Evolutionary conservation across 2,797 vertebrate species (phyloP), one percentile per base, ranked within the genome.

Genomic region (Crenuchus spilurus): DNA sequence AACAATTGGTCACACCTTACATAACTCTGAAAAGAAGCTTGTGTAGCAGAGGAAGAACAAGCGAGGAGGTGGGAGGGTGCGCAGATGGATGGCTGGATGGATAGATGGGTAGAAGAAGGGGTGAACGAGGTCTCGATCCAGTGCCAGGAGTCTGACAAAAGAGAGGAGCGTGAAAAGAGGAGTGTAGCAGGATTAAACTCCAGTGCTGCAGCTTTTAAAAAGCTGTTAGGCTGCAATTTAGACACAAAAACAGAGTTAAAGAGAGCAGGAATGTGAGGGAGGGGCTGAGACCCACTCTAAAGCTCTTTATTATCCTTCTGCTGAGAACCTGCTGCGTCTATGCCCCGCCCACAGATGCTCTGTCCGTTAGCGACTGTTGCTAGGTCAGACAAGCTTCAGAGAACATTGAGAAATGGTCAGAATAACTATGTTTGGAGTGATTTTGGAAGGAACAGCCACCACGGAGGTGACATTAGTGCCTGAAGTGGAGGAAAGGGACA

Each of bases 171-270:
- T 90, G 88, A 90, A 90, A 90, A 83, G 83, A 28, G 49, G 83
- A 78, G 89, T 81, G 84, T 85, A 84, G 90, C 85, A 89, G 92
- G 91, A 93, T 93, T 92, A 93, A 89, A 91, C 87, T 87, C 86
- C 52, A 70, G 87, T 85, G 91, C 90, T 91, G 92, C 91, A 89
- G 89, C 92, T 91, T 89, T 93, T 93, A 90, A 92, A 94, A 93
- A 91, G 88, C 91, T 90, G 92, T 94, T 92, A 92, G 88, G 80
- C 85, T 88, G 89, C 91, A 91, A 93, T 92, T 91, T 92, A 87
- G 84, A 88, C 83, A 89, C 82, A 88, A 85, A 89, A 87, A 85
- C 55, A 77, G 44, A 14, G 9, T 52, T 42, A 37, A 68, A 77
- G n/a, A 57, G n/a, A 10, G 10, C n/a, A 20, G 52, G 54, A 62